phyloP scores from a whole-genome alignment of 2,113 vertebrate genomes.

The Octodon degus region DNA sequence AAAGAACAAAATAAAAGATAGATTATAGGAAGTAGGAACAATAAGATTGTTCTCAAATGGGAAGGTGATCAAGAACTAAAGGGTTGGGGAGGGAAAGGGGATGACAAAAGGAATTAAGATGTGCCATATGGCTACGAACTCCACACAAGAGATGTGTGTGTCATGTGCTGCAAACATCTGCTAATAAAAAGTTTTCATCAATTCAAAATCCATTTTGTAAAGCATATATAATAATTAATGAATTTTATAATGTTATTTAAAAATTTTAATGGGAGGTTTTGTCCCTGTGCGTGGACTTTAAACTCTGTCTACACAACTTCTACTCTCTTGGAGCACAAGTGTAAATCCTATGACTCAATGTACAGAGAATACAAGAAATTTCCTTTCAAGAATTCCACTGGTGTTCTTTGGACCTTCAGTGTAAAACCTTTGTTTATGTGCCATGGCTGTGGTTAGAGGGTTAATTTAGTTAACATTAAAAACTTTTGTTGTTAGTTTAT shows the following conservation, averaged over 20 bases:
- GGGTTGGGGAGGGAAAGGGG: not conserved
- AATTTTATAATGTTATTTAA: not conserved
- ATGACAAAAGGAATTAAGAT: not conserved
- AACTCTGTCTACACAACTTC: not conserved
- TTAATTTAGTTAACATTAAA: not conserved
- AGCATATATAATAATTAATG: not conserved
- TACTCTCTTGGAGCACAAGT: not conserved
- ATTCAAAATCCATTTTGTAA: not conserved
- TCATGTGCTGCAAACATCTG: not conserved
- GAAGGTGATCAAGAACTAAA: not conserved
- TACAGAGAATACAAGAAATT: not conserved
- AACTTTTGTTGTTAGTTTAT: not conserved
- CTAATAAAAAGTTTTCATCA: no score
- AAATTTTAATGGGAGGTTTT: not conserved
- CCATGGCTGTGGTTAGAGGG: not conserved
- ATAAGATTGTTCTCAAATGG: not conserved
- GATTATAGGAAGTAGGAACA: not conserved
- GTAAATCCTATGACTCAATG: not conserved
- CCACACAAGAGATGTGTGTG: not conserved
- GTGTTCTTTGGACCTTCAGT: not conserved
- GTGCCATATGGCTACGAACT: not conserved
- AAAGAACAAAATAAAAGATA: not conserved
- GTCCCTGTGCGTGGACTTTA: not conserved
- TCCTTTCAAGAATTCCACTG: not conserved
- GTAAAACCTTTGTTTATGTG: not conserved